phyloP scores from a whole-genome alignment of 2,888 invertebrate genomes.

The Amphipyra tragopoginis region DNA sequence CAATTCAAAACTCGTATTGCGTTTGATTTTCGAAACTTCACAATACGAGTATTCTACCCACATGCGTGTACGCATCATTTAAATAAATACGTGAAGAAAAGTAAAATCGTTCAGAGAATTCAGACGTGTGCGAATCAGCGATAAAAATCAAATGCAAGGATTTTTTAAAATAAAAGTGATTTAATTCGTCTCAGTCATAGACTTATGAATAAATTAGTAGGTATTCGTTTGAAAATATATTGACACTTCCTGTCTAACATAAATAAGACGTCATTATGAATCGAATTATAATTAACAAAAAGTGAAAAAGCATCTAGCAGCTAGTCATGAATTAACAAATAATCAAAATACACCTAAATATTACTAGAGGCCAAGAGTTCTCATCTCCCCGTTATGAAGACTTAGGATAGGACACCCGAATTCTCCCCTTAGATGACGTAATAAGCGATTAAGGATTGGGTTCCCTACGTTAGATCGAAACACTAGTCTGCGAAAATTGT shows the following conservation, averaged over 20 bases:
- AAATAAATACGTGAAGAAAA: conserved; percentile 76
- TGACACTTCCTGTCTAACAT: conserved; percentile 11
- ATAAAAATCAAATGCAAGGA: background rate
- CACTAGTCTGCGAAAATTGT: too few species aligned
- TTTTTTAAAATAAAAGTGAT: background rate
- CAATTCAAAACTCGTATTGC: conserved; percentile 68
- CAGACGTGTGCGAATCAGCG: conserved; percentile 7
- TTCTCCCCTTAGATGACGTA: too few species aligned
- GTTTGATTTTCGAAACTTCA: conserved; percentile 75
- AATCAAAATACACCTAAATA: background rate
- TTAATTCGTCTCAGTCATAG: conserved; percentile 15
- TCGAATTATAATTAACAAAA: conserved; percentile 10
- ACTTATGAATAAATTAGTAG: conserved; percentile 17
- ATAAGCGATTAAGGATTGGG: too few species aligned
- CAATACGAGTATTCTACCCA: conserved; percentile 50
- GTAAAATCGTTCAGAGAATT: conserved; percentile 65
- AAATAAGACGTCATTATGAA: conserved; percentile 17
- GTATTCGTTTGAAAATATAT: conserved; percentile 12
- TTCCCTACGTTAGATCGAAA: too few species aligned
- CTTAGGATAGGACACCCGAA: too few species aligned
- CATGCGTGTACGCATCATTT: conserved; percentile 67
- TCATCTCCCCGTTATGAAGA: too few species aligned
- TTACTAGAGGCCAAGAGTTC: too few species aligned
- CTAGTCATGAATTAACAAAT: background rate
- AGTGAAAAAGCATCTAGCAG: conserved; percentile 8